These are phyloP conservation scores for Terrapene triunguis DNA, from an alignment of 2,113 vertebrate species.

Conservation along the genomic window DNA sequence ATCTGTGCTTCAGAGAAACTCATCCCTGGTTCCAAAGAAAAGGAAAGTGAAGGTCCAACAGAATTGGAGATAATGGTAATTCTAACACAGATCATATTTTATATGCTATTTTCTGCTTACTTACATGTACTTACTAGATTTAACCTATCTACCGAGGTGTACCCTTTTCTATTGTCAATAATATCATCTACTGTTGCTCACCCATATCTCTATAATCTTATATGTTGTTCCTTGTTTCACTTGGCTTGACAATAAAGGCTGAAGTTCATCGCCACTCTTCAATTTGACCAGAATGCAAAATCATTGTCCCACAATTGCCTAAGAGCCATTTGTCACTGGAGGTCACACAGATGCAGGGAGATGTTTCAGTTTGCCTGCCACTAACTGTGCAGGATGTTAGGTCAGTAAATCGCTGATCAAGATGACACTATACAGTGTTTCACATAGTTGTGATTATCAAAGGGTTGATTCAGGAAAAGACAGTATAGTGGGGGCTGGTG, in stretches of 20 bases:
- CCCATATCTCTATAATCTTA: neutral
- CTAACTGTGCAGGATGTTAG: neutral
- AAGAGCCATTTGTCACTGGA: neutral
- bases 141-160: neutral
- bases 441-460: neutral
- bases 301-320: neutral
- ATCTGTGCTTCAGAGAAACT: neutral
- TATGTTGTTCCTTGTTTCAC: slow-evolving; percentile 28
- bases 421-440: neutral
- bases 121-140: slow-evolving; percentile 11
- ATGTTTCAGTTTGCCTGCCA: neutral
- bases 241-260: neutral
- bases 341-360: neutral
- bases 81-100: neutral
- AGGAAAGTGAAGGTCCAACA: slow-evolving; percentile 42
- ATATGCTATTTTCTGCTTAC: slow-evolving; percentile 6
- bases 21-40: slow-evolving; percentile 38
- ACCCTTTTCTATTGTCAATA: slow-evolving; percentile 18
- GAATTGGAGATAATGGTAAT: neutral
- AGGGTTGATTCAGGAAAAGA: neutral
- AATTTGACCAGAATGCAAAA: slow-evolving; percentile 8
- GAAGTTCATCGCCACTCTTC: neutral
- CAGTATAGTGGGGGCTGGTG: neutral
- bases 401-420: neutral
- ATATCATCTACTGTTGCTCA: neutral